A percentile compares a stretch with the other conserved stretches of the same genome.
These are phyloP conservation scores for Hypomecis punctinalis DNA, from an alignment of 2,888 invertebrate genomes.

Conservation along the genomic window DNA sequence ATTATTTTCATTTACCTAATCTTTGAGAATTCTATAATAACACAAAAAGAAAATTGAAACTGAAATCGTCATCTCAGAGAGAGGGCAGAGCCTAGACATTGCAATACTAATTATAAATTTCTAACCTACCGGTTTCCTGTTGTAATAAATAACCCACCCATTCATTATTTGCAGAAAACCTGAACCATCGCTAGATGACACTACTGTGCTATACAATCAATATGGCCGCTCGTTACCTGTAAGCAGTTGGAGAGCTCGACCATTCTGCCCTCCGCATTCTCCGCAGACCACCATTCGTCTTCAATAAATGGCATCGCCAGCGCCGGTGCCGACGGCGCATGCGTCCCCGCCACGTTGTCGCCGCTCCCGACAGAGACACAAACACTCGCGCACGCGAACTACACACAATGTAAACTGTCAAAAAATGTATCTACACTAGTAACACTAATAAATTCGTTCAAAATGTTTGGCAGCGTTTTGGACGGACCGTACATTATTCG, in stretches of 20 bases:
- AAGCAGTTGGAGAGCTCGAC: constrained; percentile 95
- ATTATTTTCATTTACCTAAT: too few relatives aligned
- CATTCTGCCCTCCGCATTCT: constrained; percentile 95
- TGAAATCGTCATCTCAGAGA: too few relatives aligned
- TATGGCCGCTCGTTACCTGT: constrained; percentile 83
- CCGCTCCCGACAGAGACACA: constrained; percentile 68
- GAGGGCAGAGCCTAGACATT: too few relatives aligned
- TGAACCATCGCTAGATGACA: constrained; percentile 21
- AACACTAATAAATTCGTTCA: constrained; percentile 81
- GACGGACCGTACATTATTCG: constrained; percentile 83
- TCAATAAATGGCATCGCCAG: constrained; percentile 98
- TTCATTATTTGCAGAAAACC: neutral
- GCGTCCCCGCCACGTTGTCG: constrained; percentile 87
- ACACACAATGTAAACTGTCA: constrained; percentile 63
- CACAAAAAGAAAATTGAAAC: too few relatives aligned
- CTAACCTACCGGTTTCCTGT: too few relatives aligned
- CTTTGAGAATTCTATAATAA: too few relatives aligned
- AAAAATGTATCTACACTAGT: constrained; percentile 71
- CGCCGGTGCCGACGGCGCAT: constrained; percentile 86
- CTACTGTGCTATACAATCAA: constrained; percentile 14
- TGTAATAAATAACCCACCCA: neutral
- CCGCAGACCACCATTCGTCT: constrained; percentile 98
- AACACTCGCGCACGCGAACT: constrained; percentile 66
- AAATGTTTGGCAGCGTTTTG: constrained; percentile 80
- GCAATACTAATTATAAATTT: too few relatives aligned